These are phyloP conservation scores for Carapus acus DNA, from an alignment of 2,797 vertebrate genomes.

Conservation along the genomic window DNA sequence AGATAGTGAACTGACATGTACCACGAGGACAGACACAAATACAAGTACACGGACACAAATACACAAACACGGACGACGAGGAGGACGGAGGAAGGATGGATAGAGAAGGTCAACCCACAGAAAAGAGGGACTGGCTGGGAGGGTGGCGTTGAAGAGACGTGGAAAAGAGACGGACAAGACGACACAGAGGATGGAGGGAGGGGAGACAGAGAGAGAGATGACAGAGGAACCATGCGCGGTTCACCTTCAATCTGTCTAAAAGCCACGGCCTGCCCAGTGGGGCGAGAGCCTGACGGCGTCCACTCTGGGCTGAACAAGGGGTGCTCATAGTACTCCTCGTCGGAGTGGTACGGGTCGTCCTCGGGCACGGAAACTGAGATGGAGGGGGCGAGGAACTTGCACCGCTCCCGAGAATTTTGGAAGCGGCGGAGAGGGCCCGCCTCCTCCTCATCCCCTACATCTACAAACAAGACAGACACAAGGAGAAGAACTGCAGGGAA, in stretches of 20 bases:
- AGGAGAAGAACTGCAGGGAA: slow-evolving; percentile 87
- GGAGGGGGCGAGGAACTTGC: slow-evolving; percentile 87
- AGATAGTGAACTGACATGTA: slow-evolving; percentile 51
- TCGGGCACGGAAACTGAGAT: slow-evolving; percentile 92
- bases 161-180: slow-evolving; percentile 38
- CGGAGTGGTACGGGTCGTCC: slow-evolving; percentile 89
- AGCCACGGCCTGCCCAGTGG: slow-evolving; percentile 82
- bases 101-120: slow-evolving; percentile 63
- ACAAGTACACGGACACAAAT: slow-evolving; percentile 55
- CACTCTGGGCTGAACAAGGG: slow-evolving; percentile 94
- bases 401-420: slow-evolving; percentile 83
- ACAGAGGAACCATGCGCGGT: slow-evolving; percentile 86
- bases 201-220: slow-evolving; percentile 37
- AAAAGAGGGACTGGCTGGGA: too few relatives aligned
- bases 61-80: slow-evolving; percentile 48
- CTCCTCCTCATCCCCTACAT: slow-evolving; percentile 93
- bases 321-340: slow-evolving; percentile 93
- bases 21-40: slow-evolving; percentile 58
- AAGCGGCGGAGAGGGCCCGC: slow-evolving; percentile 83
- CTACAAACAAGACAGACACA: slow-evolving; percentile 89
- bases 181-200: slow-evolving; percentile 42
- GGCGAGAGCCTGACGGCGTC: slow-evolving; percentile 81
- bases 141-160: slow-evolving; percentile 33
- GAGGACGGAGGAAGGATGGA: slow-evolving; percentile 43
- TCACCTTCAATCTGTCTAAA: slow-evolving; percentile 93